Percentiles rank a stretch among this genome's conserved stretches.
Conservation (phyloP, 2,797 vertebrate genomes). For the Gobio occitaniae region DNA sequence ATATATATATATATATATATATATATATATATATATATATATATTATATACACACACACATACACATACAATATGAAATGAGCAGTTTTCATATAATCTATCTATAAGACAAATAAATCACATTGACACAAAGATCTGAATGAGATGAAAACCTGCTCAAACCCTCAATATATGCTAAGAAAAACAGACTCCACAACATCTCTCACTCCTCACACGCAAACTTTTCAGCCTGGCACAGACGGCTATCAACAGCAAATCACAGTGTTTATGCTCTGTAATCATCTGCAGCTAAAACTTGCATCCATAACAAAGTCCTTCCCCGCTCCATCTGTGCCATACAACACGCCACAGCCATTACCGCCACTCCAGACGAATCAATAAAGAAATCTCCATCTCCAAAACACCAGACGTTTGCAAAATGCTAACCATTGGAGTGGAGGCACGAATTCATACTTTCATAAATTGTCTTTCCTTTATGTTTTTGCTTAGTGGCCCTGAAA, state of each 20-base stretch:
- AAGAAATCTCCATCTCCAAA: constrained; percentile 53
- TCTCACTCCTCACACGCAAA: constrained; percentile 36
- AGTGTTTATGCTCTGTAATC: constrained; percentile 55
- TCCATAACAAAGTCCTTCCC: background rate
- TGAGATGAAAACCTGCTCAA: constrained; percentile 24
- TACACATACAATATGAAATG: background rate
- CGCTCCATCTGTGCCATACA: constrained; percentile 41
- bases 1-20: no score
- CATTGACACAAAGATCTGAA: constrained; percentile 7
- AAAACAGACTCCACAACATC: background rate
- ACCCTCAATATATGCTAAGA: constrained; percentile 2
- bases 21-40: no score
- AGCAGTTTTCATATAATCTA: background rate
- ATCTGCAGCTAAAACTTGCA: constrained; percentile 38
- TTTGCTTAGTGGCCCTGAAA: constrained; percentile 47
- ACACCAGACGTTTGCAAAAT: constrained; percentile 56
- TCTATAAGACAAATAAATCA: constrained; percentile 36
- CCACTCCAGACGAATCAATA: constrained; percentile 53
- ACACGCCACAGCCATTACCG: constrained; percentile 39
- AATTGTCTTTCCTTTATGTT: constrained; percentile 57
- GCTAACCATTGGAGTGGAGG: constrained; percentile 27
- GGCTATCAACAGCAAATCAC: constrained; percentile 45
- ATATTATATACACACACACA: no score
- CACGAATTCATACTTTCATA: constrained; percentile 49
- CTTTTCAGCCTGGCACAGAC: constrained; percentile 9